Conservation (phyloP, 2,888 invertebrate species). For the Sturmia bella region DNA sequence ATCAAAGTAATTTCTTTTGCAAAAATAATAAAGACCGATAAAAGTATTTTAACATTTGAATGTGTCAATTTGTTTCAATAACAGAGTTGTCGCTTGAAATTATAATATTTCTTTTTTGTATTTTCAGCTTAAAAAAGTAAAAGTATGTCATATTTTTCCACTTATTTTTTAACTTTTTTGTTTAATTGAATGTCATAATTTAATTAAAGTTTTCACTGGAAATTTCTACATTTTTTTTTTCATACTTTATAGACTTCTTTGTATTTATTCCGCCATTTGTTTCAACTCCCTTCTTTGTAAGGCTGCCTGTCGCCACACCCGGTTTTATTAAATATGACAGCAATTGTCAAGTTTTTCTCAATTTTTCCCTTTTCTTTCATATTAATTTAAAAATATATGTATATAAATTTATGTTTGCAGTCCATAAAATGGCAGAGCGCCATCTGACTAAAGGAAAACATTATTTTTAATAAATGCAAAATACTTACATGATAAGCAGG, state of each 20-base stretch:
- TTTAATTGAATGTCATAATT: constrained; percentile 10
- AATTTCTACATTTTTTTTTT: constrained; percentile 19
- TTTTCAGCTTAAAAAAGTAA: background rate
- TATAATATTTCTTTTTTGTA: too few species aligned
- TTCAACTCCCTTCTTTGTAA: constrained; percentile 35
- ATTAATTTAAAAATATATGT: constrained; percentile 55
- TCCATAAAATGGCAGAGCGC: constrained; percentile 41
- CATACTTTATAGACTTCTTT: constrained; percentile 33
- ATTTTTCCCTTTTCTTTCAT: constrained; percentile 26
- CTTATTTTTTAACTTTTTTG: too few species aligned
- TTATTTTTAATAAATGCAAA: constrained; percentile 65
- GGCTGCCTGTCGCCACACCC: constrained; percentile 23
- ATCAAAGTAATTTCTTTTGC: too few species aligned
- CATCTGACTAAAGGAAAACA: constrained; percentile 34
- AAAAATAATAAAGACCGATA: too few species aligned
- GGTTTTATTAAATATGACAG: constrained; percentile 46
- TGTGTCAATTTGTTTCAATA: too few species aligned
- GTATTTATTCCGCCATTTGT: constrained; percentile 36
- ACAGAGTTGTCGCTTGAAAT: too few species aligned
- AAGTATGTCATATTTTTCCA: background rate
- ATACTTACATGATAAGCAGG: constrained; percentile 65
- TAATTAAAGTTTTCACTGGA: constrained; percentile 14
- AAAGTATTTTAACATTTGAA: too few species aligned
- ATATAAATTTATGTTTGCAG: constrained; percentile 10
- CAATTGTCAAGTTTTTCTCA: constrained; percentile 37